These are phyloP conservation scores for Antidorcas marsupialis DNA, from an alignment of 2,113 vertebrate species.

Conservation along the genomic window DNA sequence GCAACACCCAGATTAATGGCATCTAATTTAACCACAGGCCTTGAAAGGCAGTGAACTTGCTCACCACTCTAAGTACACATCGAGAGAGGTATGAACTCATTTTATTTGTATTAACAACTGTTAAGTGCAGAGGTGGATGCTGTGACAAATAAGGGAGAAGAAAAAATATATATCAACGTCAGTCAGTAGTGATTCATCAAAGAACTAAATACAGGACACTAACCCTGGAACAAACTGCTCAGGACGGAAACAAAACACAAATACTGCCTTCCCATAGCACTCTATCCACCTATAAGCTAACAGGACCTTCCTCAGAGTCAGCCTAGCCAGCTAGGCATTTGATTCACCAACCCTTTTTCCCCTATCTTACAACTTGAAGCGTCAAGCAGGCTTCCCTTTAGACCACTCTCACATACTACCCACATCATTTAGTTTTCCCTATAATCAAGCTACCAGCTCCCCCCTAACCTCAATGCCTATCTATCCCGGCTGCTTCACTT, in stretches of 20 bases:
- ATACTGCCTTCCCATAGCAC: neutral
- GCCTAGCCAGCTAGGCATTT: neutral
- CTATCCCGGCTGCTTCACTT: neutral
- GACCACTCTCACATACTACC: neutral
- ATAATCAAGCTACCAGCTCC: neutral
- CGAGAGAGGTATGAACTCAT: neutral
- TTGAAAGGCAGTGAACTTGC: constrained; percentile 6
- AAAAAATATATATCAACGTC: neutral
- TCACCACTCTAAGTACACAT: neutral
- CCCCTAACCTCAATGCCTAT: neutral
- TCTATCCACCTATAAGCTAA: neutral
- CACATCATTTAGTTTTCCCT: neutral
- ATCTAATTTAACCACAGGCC: neutral
- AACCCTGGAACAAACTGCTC: neutral
- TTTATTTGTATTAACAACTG: neutral
- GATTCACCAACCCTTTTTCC: neutral
- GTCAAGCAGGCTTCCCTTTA: neutral
- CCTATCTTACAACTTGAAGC: neutral
- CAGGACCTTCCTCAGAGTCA: neutral
- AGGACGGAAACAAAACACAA: neutral
- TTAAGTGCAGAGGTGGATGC: neutral
- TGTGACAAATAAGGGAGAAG: neutral
- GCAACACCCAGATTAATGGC: neutral
- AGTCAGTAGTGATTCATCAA: neutral
- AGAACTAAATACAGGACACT: constrained; percentile 2